Evolutionary conservation across 2,888 invertebrate species (phyloP), one percentile per base, ranked within the genome.

Genomic region (Dryobota labecula): DNA sequence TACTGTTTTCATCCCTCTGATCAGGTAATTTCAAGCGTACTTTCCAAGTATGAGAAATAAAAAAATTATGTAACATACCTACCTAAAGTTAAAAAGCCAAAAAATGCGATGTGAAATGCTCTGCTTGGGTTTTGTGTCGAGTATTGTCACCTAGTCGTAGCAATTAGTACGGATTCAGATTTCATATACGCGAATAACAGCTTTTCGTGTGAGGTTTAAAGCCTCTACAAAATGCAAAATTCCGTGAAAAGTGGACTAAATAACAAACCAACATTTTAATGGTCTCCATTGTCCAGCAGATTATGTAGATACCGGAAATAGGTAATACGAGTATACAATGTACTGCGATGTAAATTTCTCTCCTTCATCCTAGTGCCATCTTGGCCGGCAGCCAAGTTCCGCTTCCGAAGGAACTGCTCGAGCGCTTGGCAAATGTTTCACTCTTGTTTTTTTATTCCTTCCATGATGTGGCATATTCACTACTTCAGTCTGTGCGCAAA

Each of bases 301-400:
- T 45, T 24, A 67, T 36, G 0, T 8, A 41, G n/a, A 13, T 30
- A 30, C 20, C 30, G 60, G 30, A 74, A 53, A 76, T 49, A 76
- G 9, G 20, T 54, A 45, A 41, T 63, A n/a, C 18, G 4, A n/a
- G n/a, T 43, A 51, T 38, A 38, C 18, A 24, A 53, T 20, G 49
- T 53, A 79, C 47, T 65, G 27, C 20, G 20, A 51, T 51, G 11
- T 56, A 36, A 76, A 61, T 66, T 57, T 33, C 9, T 76, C 24
- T 69, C 51, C 68, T 76, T 51, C 38, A 65, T 62, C 49, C 45
- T 72, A 13, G 53, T 71, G 76, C 45, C 49, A 63, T 58, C 54
- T 76, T 80, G 79, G 79, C 68, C 11, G 6, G 43, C n/a, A 43
- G 68, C 79, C 79, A 80, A 76, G 82, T 66, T 80, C 69, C 66